Base-by-base conservation (phyloP, 2,113 vertebrate species). In the Archocentrus centrarchus region DNA sequence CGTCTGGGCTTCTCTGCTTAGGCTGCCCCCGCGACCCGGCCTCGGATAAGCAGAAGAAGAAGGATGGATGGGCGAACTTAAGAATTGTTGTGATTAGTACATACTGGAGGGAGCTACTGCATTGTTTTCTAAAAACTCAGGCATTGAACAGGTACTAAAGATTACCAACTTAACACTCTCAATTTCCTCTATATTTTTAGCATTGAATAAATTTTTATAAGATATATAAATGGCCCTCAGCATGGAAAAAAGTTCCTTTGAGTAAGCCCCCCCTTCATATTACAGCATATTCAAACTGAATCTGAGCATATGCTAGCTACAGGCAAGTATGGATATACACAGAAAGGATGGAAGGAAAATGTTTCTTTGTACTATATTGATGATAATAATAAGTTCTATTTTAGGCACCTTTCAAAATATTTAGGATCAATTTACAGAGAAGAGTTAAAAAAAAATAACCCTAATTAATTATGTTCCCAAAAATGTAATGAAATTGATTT, bases 161-260 rank as follows among this genome's bases (percentile, higher is more conserved):
- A 22, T 58, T 58, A 58, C 11, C 11, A 58, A 24, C n/a, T 22
- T 58, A 11, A 57, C 47, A 50, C 44, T 47, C 5, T 50, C 14
- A 2, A 50, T 50, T 15, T 50, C 14, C 47, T 50, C 50, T 53
- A 7, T 50, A 18, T 17, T 53, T 17, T 53, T 17, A 53, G 15
- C 20, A n/a, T 2, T 66, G 7, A 5, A 64, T 2, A 20, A 24
- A 1, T 41, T 68, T n/a, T 22, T 66, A 11, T 44, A 68, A 11
- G 1, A 0, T 68, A 0, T 1, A 50, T 10, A 7, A 24, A 68
- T 47, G 39, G 4, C 47, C 47, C 47, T 18, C 15, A 18, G 15
- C 15, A 18, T 7, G 17, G 15, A 44, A 24, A 14, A 66, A 8
- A 15, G 8, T 37, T 39, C 22, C 63, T 66, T 24, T 66, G 11